Base-by-base conservation (phyloP, 2,888 invertebrate species). In the Isoperla grammatica region DNA sequence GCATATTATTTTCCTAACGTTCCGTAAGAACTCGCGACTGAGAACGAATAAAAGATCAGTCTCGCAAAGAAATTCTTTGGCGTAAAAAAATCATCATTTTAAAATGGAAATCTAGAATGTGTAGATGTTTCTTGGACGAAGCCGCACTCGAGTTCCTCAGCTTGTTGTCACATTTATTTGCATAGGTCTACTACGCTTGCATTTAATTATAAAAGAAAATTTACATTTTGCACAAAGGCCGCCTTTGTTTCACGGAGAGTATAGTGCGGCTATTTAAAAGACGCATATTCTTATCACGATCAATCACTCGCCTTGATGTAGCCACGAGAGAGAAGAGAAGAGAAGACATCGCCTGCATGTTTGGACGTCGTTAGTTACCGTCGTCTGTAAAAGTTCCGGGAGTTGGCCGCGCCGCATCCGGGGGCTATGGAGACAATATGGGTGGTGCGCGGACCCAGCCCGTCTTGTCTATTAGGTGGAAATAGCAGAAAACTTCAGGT, bases 1-100 rank as follows among this genome's bases (percentile, higher is more conserved):
- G 45, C 42, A 17, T 54, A 54, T 43, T 53, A 58, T 59, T 59
- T 59, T 59, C 59, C 53, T 54, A 29, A 53, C 54, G 54, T 59
- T 59, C 39, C 39, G 37, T 45, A 59, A 59, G 59, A 59, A 20
- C 22, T 53, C 50, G 4, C n/a, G 5, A 50, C 15, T 37, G 37
- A 17, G 19, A 19, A 37, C n/a, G 37, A 9, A 37, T 13, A 53
- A 15, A 53, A 53, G 53, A 53, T 37, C 37, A 53, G 19, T 9
- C 8, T 39, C 39, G 12, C n/a, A 17, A 53, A 9, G 37, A 17
- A 13, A 37, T 53, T 17, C 13, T 20, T 53, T 53, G 39, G 37
- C 39, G 39, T 37, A 37, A 39, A 37, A 39, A 29, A 53, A 53
- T 15, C 29, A 53, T 53, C n/a, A 53, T 53, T 39, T 19, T 35